phyloP scores from a whole-genome alignment of 2,113 vertebrate genomes.

The Marcusenius ussheri region DNA sequence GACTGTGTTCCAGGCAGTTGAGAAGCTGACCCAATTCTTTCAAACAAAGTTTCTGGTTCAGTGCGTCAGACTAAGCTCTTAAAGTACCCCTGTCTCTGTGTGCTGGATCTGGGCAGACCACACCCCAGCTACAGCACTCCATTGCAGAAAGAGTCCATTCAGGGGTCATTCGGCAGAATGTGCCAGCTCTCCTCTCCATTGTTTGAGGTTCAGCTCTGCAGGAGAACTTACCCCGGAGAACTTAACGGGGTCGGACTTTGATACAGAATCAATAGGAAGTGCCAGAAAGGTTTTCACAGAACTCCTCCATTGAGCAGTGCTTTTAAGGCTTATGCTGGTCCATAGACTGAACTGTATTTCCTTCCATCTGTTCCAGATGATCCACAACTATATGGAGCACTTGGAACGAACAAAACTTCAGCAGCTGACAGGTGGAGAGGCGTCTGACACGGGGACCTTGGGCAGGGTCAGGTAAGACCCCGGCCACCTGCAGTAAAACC shows the following conservation, averaged over 20 bases:
- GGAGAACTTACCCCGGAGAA: background rate
- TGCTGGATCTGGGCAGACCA: background rate
- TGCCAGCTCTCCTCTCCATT: background rate
- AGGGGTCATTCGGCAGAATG: background rate
- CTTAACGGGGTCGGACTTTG: background rate
- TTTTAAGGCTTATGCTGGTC: background rate
- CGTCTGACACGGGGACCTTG: conserved; percentile 64
- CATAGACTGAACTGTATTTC: background rate
- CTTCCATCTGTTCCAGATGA: conserved; percentile 70
- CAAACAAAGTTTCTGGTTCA: background rate
- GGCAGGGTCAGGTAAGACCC: conserved; percentile 77
- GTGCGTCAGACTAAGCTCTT: background rate
- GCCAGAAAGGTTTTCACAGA: background rate
- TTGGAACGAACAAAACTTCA: conserved; percentile 93
- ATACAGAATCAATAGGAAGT: background rate
- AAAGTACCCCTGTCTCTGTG: background rate
- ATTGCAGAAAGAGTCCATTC: background rate
- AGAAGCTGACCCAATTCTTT: conserved; percentile 4
- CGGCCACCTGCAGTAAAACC: background rate
- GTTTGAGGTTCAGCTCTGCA: background rate
- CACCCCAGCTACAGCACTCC: background rate
- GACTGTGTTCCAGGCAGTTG: background rate
- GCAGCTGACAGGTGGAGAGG: conserved; percentile 67
- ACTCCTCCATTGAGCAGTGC: background rate
- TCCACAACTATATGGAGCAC: conserved; percentile 99